phyloP scores from a whole-genome alignment of 1,140 invertebrate species.

The Trichoplusia ni region DNA sequence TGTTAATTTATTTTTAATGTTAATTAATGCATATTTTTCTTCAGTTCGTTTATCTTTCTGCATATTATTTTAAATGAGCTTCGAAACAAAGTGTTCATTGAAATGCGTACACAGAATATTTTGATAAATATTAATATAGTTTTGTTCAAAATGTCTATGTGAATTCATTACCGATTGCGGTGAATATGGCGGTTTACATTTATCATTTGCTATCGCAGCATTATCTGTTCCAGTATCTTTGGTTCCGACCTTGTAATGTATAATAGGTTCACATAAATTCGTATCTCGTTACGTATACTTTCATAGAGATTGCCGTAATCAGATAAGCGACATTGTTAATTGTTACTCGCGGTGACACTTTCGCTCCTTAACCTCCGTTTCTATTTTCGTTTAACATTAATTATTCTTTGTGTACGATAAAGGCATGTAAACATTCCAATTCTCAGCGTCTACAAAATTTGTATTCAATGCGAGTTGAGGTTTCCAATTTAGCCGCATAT shows the following conservation, averaged over 20 bases:
- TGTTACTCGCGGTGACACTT: conserved; percentile 14
- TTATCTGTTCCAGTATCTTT: conserved; percentile 36
- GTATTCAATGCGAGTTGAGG: conserved; percentile 35
- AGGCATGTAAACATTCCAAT: conserved; percentile 29
- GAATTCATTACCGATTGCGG: conserved; percentile 19
- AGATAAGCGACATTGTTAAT: neutral
- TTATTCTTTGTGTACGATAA: conserved; percentile 26
- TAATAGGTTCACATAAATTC: conserved; percentile 25
- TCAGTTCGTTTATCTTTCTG: neutral
- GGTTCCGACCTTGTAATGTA: conserved; percentile 41
- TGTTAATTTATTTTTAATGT: neutral
- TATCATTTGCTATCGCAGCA: conserved; percentile 19
- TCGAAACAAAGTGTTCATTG: conserved; percentile 7
- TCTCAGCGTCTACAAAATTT: conserved; percentile 28
- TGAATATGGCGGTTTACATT: conserved; percentile 1
- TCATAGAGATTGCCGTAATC: neutral
- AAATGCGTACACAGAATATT: conserved; percentile 30
- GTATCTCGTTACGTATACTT: conserved; percentile 9
- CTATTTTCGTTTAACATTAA: conserved; percentile 27
- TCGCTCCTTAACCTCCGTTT: conserved; percentile 18
- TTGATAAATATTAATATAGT: conserved; percentile 42
- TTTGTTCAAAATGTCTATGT: conserved; percentile 30
- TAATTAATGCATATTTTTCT: neutral
- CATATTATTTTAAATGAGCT: conserved; percentile 1
- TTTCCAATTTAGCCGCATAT: conserved; percentile 31